A percentile compares a stretch with the other conserved stretches of the same genome.
Evolutionary conservation across 2,113 vertebrate species (phyloP).

Genomic region (Hemibagrus wyckioides): DNA sequence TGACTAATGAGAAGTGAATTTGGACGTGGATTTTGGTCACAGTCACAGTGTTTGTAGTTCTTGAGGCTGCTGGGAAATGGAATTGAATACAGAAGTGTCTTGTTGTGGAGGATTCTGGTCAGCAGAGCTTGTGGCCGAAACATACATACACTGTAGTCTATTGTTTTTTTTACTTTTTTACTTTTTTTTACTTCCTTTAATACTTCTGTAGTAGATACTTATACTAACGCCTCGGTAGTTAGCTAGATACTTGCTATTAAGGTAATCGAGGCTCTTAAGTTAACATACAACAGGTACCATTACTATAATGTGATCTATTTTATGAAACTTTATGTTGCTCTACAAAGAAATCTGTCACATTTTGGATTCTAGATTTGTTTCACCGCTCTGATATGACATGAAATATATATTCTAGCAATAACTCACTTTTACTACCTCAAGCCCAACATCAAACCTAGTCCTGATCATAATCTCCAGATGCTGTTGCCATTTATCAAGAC

Average conservation of each 20-base stretch:
- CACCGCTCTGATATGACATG: neutral
- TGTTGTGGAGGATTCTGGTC: neutral
- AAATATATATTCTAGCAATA: slow-evolving; percentile 47
- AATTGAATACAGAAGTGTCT: neutral
- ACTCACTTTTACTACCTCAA: slow-evolving; percentile 44
- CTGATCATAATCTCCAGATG: slow-evolving; percentile 41
- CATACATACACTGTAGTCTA: neutral
- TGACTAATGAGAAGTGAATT: neutral
- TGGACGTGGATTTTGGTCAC: neutral
- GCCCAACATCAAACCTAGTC: slow-evolving; percentile 31
- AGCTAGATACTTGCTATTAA: neutral
- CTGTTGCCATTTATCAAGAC: slow-evolving; percentile 20
- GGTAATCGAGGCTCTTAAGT: neutral
- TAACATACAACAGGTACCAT: neutral
- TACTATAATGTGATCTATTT: neutral
- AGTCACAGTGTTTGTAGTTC: neutral
- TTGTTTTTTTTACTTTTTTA: neutral
- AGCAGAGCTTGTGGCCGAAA: neutral
- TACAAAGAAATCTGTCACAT: neutral
- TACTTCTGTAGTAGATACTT: neutral
- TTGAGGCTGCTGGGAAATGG: neutral
- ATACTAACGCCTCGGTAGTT: too few species aligned
- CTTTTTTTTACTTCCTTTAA: neutral
- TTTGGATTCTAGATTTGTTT: neutral
- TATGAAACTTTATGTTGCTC: neutral